Base-by-base conservation (phyloP, 2,797 vertebrate species). In the Serranus cabrilla region DNA sequence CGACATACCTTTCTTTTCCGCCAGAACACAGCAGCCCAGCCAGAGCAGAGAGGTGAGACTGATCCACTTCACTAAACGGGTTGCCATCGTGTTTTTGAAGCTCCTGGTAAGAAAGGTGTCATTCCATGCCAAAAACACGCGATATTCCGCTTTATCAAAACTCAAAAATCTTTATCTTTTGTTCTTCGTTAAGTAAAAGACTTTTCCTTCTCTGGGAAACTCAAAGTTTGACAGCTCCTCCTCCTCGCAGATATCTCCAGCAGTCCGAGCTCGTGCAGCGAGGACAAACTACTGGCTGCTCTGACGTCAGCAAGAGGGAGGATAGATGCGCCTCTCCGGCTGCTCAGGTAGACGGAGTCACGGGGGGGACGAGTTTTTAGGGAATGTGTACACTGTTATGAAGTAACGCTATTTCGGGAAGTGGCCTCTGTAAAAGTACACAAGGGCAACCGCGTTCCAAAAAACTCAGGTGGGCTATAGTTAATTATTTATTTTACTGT, bases 201-300 rank as follows among this genome's bases (percentile, higher is more conserved):
- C 65, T 62, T 87, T 80, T 71, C 75, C 60, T 85, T 82, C 74
- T 69, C 74, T 81, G 76, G 70, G 80, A 80, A 88, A 86, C 25
- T 89, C 68, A 82, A 93, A 93, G 90, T 95, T 86, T 94, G 94
- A 94, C 95, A 94, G 94, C 93, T 95, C 94, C 93, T 94, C 93
- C 93, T 93, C 84, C 89, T 78, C 75, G 51, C 62, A 25, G 55
- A 78, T 77, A 70, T 83, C 81, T 87, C 62, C 81, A 46, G 23
- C 73, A 85, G 83, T 76, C 68, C 62, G 65, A 46, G 74, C 60
- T 42, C 55, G 25, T 40, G n/a, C 62, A 27, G 78, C 50, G 64
- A 64, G 78, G 83, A 86, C 75, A 21, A 79, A 84, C 84, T 51
- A 25, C 71, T 75, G 85, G 59, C 65, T 56, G 58, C 43, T 64